Percentiles rank a stretch among this genome's conserved stretches.
Conservation (phyloP, 2,797 vertebrate genomes). For the Chaunax sp. region DNA sequence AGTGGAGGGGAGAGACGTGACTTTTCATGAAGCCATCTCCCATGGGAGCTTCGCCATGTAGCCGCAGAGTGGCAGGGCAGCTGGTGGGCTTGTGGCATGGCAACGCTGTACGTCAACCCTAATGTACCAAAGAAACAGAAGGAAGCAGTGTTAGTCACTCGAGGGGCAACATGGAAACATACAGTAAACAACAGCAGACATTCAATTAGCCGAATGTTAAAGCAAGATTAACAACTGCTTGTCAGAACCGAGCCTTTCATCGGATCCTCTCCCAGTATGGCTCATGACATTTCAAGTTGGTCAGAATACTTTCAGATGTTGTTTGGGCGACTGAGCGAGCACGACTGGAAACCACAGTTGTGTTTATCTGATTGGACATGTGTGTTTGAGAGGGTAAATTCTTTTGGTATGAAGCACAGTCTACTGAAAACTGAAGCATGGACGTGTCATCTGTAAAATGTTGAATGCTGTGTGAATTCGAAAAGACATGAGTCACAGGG, state of each 20-base stretch:
- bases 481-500: conserved; percentile 40
- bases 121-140: conserved; percentile 57
- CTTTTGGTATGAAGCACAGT: conserved; percentile 36
- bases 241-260: conserved; percentile 55
- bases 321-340: conserved; percentile 31
- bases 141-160: conserved; percentile 47
- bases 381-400: conserved; percentile 36
- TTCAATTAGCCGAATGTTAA: conserved; percentile 78
- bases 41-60: conserved; percentile 10
- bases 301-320: conserved; percentile 75
- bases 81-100: conserved; percentile 38
- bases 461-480: conserved; percentile 47
- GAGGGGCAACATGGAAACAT: conserved; percentile 55
- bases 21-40: conserved; percentile 20
- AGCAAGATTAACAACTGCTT: conserved; percentile 65
- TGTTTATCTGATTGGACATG: conserved; percentile 51
- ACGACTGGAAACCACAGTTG: conserved; percentile 41
- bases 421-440: conserved; percentile 18
- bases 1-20: not conserved
- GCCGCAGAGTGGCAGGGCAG: conserved; percentile 28
- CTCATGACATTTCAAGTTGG: conserved; percentile 59
- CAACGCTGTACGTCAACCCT: conserved; percentile 47
- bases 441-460: conserved; percentile 25
- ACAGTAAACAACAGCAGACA: conserved; percentile 77
- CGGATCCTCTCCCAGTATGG: conserved; percentile 27